Base-by-base conservation (phyloP, 2,113 vertebrate genomes). In the Grantiella picta region DNA sequence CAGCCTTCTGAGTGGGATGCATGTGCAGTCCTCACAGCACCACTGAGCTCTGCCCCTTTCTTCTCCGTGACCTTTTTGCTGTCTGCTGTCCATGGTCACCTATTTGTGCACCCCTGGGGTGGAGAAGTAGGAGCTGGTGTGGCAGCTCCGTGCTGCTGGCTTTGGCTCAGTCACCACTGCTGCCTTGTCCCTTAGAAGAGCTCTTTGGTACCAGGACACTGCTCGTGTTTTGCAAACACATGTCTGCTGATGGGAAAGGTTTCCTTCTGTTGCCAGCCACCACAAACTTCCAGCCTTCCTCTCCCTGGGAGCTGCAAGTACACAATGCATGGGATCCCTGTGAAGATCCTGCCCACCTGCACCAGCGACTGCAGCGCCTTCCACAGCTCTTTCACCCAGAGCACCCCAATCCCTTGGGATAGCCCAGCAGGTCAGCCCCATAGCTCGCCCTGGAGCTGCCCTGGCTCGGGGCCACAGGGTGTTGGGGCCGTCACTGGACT, bases 161-260 rank as follows among this genome's bases (percentile, higher is more conserved):
- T 60, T 86, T 68, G 33, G 5, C 13, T 83, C 24, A 69, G 33
- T 18, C 24, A 12, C 10, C 7, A 31, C 45, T 60, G 23, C 17
- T 12, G 16, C 2, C 23, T 65, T 16, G 5, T 77, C 9, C 40
- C 8, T 16, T 16, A 75, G 9, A 23, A 53, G 61, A 82, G 4
- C 2, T 36, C 47, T 47, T 42, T 72, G 28, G 59, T 11, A 29
- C 11, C 15, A 50, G 12, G 19, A 14, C 25, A 42, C 38, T 11
- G 8, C 10, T 63, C 1, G 0, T 29, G 20, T 52, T 52, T 40
- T 42, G 29, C 29, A 90, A 89, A 71, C 0, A 4, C 8, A 11
- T 0, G 0, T 31, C 15, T 64, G 15, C 23, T 1, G 0, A 4
- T 0, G 0, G 40, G 23, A 40, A 73, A 49, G 8, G 8, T 71